Percentiles rank a stretch among this genome's conserved stretches.
Evolutionary conservation across 2,888 invertebrate genomes (phyloP).

Genomic region (Sarcophaga variegata): DNA sequence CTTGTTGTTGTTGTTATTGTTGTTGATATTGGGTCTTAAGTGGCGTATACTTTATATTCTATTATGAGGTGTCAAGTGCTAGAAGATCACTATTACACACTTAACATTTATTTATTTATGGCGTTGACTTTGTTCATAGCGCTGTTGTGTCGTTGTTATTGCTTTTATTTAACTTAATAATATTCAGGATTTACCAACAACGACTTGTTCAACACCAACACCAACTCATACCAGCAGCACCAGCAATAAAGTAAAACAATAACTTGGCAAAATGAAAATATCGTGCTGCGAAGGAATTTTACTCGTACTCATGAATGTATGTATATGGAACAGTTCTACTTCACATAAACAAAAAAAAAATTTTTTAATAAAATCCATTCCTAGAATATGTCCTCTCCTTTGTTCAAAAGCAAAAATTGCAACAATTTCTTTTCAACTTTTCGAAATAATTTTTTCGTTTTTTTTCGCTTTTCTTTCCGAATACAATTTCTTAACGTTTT

Average conservation of each 20-base stretch:
- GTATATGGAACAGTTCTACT: not conserved
- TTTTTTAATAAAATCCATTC: constrained; percentile 2
- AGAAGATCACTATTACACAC: constrained; percentile 68
- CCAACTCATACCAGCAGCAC: not conserved
- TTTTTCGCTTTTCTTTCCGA: constrained; percentile 1
- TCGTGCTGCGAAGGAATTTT: constrained; percentile 36
- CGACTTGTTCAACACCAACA: not conserved
- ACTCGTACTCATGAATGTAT: not conserved
- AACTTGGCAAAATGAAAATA: constrained; percentile 55
- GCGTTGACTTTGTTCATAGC: not conserved
- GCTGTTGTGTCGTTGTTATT: not conserved
- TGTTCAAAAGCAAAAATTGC: constrained; percentile 42
- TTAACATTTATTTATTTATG: constrained; percentile 61
- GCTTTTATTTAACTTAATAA: constrained; percentile 50
- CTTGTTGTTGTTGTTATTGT: not conserved
- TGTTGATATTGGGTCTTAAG: constrained; percentile 62
- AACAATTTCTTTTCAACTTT: not conserved
- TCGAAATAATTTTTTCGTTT: not conserved
- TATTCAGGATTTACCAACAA: constrained; percentile 52
- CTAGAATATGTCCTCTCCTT: constrained; percentile 1
- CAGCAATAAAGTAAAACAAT: constrained; percentile 49
- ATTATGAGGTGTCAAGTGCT: constrained; percentile 80
- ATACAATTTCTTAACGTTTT: constrained; percentile 53
- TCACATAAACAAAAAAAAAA: not conserved
- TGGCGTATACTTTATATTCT: constrained; percentile 74